Conservation (phyloP, 1,140 invertebrate species). For the Lordiphosa collinella region DNA sequence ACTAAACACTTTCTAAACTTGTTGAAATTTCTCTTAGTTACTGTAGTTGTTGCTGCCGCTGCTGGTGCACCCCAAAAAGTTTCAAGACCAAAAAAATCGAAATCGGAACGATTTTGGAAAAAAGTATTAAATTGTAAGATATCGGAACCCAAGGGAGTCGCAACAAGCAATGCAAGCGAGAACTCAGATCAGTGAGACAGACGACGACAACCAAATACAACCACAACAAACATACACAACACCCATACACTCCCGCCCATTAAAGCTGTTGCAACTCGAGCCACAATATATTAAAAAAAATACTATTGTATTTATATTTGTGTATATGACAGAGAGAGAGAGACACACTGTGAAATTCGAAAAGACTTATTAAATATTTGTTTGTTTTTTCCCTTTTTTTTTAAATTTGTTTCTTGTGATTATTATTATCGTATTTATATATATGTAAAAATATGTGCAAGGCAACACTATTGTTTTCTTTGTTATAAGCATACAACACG, state of each 20-base stretch:
- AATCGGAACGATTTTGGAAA: background rate
- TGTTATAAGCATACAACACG: slow-evolving; percentile 26
- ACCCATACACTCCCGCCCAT: slow-evolving; percentile 26
- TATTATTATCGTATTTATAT: slow-evolving; percentile 34
- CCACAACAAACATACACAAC: slow-evolving; percentile 16
- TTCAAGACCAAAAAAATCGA: slow-evolving; percentile 1
- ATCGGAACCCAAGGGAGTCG: background rate
- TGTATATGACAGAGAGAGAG: slow-evolving; percentile 55
- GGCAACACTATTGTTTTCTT: slow-evolving; percentile 39
- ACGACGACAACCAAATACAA: slow-evolving; percentile 10
- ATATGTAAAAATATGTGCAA: slow-evolving; percentile 16
- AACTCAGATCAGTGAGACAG: slow-evolving; percentile 1
- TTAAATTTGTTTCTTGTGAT: slow-evolving; percentile 43
- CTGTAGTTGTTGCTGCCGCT: slow-evolving; percentile 8
- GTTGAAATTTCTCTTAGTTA: slow-evolving; percentile 6
- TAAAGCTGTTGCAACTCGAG: slow-evolving; percentile 58
- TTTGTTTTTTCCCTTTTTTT: slow-evolving; percentile 55
- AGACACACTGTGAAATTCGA: slow-evolving; percentile 74
- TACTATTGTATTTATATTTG: slow-evolving; percentile 54
- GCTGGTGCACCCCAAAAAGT: background rate
- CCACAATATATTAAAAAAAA: slow-evolving; percentile 26
- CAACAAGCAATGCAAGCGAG: background rate
- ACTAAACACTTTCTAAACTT: slow-evolving; percentile 22
- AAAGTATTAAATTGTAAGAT: too few species aligned
- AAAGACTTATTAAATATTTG: slow-evolving; percentile 75